A percentile compares a stretch with the other conserved stretches of the same genome.
Conservation (phyloP, 2,888 invertebrate species). For the Tenthredo notha region DNA sequence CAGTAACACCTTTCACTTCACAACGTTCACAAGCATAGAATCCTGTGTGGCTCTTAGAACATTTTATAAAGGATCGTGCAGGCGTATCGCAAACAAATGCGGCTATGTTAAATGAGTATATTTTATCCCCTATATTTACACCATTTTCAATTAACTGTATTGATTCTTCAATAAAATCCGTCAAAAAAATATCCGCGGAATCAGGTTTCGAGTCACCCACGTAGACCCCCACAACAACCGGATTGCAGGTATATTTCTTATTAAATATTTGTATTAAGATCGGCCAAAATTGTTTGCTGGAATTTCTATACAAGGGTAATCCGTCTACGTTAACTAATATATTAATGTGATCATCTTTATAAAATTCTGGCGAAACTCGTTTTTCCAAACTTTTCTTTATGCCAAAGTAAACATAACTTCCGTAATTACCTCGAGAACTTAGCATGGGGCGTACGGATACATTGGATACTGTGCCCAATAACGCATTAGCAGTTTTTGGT, state of each 20-base stretch:
- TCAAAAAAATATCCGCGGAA: conserved; percentile 50
- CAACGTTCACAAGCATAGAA: conserved; percentile 60
- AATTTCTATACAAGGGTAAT: conserved; percentile 48
- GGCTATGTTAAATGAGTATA: conserved; percentile 55
- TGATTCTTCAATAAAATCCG: conserved; percentile 57
- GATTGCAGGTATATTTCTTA: conserved; percentile 53
- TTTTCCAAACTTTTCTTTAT: conserved; percentile 43
- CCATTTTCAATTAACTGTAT: conserved; percentile 52
- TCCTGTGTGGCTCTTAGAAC: conserved; percentile 54
- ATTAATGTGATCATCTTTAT: conserved; percentile 38
- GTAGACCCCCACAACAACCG: conserved; percentile 56
- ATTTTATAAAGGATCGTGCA: conserved; percentile 58
- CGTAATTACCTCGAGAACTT: conserved; percentile 47
- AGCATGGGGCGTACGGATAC: conserved; percentile 45
- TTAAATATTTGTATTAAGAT: conserved; percentile 51
- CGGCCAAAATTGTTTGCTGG: conserved; percentile 54
- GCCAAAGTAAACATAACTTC: conserved; percentile 52
- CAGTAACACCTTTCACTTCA: conserved; percentile 54
- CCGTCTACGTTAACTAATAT: conserved; percentile 54
- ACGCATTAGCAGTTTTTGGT: conserved; percentile 54
- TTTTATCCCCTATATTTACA: conserved; percentile 43
- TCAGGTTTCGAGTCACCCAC: conserved; percentile 58
- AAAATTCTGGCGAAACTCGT: conserved; percentile 42
- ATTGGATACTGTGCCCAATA: conserved; percentile 44
- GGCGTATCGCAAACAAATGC: conserved; percentile 19